Base-by-base conservation (phyloP, 2,113 vertebrate species). In the Cacatua alba region DNA sequence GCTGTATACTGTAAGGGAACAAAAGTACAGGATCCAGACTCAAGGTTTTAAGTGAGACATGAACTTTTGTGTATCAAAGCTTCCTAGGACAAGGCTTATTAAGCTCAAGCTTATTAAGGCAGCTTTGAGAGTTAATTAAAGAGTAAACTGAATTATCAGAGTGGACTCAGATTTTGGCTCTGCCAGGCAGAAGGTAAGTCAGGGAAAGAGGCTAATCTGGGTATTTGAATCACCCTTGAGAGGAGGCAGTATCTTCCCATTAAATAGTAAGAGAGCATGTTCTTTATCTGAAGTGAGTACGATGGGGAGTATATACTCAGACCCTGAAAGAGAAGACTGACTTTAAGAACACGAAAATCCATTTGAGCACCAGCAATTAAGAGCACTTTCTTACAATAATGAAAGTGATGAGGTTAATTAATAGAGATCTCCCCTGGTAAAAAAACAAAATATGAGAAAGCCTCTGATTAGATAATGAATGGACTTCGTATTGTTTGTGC, bases 401-500 rank as follows among this genome's bases (percentile, higher is more conserved):
- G 4, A 14, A 67, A 63, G 13, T 3, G 6, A 62, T n/a, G n/a
- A 68, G 5, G 41, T 89, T 79, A 82, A 84, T 39, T 78, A 68
- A 86, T 7, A 63, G 13, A 79, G 49, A 60, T 49, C 17, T 25
- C 0, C 0, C 37, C 26, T 35, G 48, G 25, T 55, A 59, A 55
- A 69, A 80, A 80, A 51, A 3, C 31, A 33, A 68, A 4, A 57
- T 16, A 31, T 0, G 5, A 60, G 86, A 64, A 84, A 75, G 19
- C 18, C 26, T 57, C 46, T 41, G 64, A 51, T 86, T 46, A 72
- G 74, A 77, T 53, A 96, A 74, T 6, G 15, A 62, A 52, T 29
- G 63, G 77, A 95, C 90, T 95, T 90, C 33, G 71, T 29, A 13
- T 5, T 65, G 46, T 43, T 92, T 92, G 51, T 82, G 76, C 62